phyloP scores from a whole-genome alignment of 1,140 invertebrate species.

The Asbolus verrucosus region DNA sequence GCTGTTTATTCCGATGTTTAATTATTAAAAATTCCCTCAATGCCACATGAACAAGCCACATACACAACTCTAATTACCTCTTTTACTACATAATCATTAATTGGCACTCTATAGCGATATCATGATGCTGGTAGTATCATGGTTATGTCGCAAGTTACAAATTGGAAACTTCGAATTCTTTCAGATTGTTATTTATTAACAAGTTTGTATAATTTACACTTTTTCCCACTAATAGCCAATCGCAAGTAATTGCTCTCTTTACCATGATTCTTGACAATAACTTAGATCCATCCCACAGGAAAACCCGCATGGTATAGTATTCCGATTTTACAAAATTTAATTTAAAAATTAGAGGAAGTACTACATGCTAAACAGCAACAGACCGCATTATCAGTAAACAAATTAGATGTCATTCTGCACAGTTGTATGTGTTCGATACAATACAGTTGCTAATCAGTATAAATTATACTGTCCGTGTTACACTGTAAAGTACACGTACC shows the following conservation, averaged over 20 bases:
- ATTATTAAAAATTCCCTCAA: conserved; percentile 37
- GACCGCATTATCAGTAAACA: too few species aligned
- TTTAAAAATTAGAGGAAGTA: too few species aligned
- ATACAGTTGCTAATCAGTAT: too few species aligned
- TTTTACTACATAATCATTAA: conserved; percentile 36
- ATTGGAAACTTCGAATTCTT: conserved; percentile 27
- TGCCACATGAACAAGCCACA: conserved; percentile 23
- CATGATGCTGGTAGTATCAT: conserved; percentile 31
- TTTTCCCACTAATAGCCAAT: not conserved
- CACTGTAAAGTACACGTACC: too few species aligned
- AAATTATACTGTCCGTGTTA: too few species aligned
- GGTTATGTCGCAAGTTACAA: conserved; percentile 9
- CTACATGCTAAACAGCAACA: too few species aligned
- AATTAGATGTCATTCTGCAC: too few species aligned
- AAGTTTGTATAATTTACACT: not conserved
- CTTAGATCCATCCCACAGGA: too few species aligned
- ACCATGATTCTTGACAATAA: too few species aligned
- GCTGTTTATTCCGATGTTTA: conserved; percentile 23
- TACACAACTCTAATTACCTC: conserved; percentile 28
- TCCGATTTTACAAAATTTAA: too few species aligned
- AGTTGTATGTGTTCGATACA: too few species aligned
- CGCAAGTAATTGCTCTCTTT: too few species aligned
- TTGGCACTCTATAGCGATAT: conserved; percentile 7
- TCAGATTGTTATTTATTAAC: not conserved
- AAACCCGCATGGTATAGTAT: conserved; percentile 4